Conservation (phyloP, 1,140 invertebrate genomes). For the Drosophila sturtevanti region DNA sequence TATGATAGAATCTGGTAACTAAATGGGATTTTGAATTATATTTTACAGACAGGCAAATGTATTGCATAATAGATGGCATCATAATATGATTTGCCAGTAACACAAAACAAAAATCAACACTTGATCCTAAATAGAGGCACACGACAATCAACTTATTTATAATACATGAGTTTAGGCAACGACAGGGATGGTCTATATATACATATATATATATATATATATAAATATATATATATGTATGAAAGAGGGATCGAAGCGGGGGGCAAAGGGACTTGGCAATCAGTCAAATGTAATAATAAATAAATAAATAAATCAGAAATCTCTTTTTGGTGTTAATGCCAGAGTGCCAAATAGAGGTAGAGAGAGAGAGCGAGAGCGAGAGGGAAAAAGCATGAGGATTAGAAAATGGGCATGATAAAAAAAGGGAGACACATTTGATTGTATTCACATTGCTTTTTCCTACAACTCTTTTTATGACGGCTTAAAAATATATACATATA, state of each 20-base stretch:
- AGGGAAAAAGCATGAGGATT: constrained; percentile 20
- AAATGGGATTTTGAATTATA: constrained; percentile 48
- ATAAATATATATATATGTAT: neutral
- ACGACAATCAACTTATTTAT: constrained; percentile 75
- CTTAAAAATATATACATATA: constrained; percentile 4
- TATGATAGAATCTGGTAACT: constrained; percentile 2
- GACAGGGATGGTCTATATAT: neutral
- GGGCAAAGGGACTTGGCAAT: constrained; percentile 49
- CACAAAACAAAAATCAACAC: constrained; percentile 68
- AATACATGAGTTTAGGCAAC: constrained; percentile 63
- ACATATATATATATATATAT: neutral
- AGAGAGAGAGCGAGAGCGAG: neutral
- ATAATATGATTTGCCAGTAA: constrained; percentile 72
- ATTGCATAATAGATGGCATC: constrained; percentile 65
- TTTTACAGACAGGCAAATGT: constrained; percentile 10
- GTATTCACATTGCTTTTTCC: neutral
- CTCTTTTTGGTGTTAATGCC: neutral
- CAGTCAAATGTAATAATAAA: constrained; percentile 77
- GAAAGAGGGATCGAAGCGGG: no score
- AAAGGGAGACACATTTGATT: constrained; percentile 15
- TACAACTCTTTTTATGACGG: constrained; percentile 23
- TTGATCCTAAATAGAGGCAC: constrained; percentile 36
- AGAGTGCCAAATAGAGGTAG: constrained; percentile 15
- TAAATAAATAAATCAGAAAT: constrained; percentile 65
- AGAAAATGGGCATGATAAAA: constrained; percentile 25